A percentile compares a stretch with the other conserved stretches of the same genome.
These are phyloP conservation scores for Tenebrosternarchus preto DNA, from an alignment of 2,113 vertebrate genomes.

Conservation along the genomic window DNA sequence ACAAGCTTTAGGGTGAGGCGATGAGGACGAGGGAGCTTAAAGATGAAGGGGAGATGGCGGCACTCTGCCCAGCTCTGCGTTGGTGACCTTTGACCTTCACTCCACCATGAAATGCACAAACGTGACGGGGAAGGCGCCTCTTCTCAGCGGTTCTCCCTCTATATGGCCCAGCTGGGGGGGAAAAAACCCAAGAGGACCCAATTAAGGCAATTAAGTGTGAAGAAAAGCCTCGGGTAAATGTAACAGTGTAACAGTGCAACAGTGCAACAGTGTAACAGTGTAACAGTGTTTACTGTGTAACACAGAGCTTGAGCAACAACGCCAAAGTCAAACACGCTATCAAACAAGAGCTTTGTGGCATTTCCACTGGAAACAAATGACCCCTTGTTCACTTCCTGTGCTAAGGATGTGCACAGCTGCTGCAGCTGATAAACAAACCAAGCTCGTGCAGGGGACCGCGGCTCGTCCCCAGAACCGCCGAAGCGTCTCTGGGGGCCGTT, in stretches of 20 bases:
- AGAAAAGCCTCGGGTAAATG: no score
- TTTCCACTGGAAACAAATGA: slow-evolving; percentile 42
- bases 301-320: not conserved
- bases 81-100: slow-evolving; percentile 65
- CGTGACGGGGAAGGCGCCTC: slow-evolving; percentile 94
- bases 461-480: not conserved
- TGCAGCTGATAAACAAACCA: slow-evolving; percentile 32
- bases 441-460: not conserved
- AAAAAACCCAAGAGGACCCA: slow-evolving; percentile 8
- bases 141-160: slow-evolving; percentile 90
- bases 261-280: no score
- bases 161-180: slow-evolving; percentile 88
- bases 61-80: slow-evolving; percentile 14
- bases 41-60: slow-evolving; percentile 1
- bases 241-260: no score
- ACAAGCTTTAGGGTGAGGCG: slow-evolving; percentile 15
- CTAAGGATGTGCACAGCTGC: slow-evolving; percentile 20
- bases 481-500: slow-evolving; percentile 32
- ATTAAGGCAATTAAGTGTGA: not conserved
- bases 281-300: not conserved
- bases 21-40: slow-evolving; percentile 8
- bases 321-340: not conserved
- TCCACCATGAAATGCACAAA: slow-evolving; percentile 96
- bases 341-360: slow-evolving; percentile 24
- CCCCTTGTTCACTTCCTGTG: slow-evolving; percentile 46